Base-by-base conservation (phyloP, 2,888 invertebrate genomes). In the Drepana falcataria region DNA sequence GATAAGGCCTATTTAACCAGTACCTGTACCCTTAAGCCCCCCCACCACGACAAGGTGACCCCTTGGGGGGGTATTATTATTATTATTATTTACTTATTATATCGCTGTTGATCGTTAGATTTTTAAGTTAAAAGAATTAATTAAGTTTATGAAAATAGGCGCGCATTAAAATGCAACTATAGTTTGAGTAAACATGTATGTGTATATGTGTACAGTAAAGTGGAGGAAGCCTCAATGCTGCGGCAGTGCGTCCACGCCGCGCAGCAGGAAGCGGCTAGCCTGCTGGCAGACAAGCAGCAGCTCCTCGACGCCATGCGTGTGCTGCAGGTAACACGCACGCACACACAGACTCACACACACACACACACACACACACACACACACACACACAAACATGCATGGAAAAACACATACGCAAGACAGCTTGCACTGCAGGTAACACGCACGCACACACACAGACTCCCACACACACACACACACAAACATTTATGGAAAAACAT, bases 211-310 rank as follows among this genome's bases (percentile, higher is more conserved):
- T 94, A 4, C 83, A 90, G 90, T n/a, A 87, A 87, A 73, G 87
- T 81, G 35, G 90, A 90, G 53, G 91, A 91, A 58, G 85, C 88
- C 3, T 74, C 83, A 0, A 83, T 85, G n/a, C 66, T 91, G 4
- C 76, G 85, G 0, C 86, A 88, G 53, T 89, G 89, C 69, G 89
- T 72, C n/a, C 90, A 87, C 79, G 93, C 94, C 0, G 95, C 96
- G 0, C 96, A 96, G 77, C 95, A 95, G 66, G 94, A 96, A 59
- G 94, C 96, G 0, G 92, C 93, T 4, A 91, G 92, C 53, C 81
- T 96, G 60, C 74, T 96, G 35, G 94, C 94, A 37, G 96, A 96
- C 72, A 96, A 96, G 71, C 93, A 93, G 65, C 93, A 93, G 51
- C 85, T 96, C 52, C 78, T 96, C 61, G 95, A 96, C 58, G 93